Evolutionary conservation across 2,888 invertebrate genomes (phyloP), one percentile per base, ranked within the genome.

Genomic region (Agriopis aurantiaria): DNA sequence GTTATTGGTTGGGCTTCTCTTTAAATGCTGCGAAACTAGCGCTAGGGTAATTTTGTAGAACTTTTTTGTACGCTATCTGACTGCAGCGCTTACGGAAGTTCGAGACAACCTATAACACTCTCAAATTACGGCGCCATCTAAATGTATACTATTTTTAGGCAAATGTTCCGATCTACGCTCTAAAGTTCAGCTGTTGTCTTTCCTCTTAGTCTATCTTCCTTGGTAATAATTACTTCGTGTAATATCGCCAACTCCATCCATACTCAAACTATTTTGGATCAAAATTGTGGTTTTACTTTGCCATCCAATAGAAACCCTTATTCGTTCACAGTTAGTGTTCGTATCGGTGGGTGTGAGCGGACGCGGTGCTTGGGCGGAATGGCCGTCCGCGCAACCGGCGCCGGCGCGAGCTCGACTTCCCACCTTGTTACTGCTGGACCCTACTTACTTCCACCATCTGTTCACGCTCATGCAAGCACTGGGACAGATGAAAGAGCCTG

Each of bases 401-500:
- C 98, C 98, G 17, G 97, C 98, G 0, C 96, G 97, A 65, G 97
- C 98, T 70, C 97, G 97, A 11, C 94, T 98, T 56, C 99, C 99
- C 0, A 98, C 98, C 12, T 95, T 98, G 66, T 90, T 99, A 14
- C 93, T 99, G 8, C 94, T 99, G 48, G 96, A 97, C 85, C 97
- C 98, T 10, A 96, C 96, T 63, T 98, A 98, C 92, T 99, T 99
- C 90, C 97, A 98, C 84, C 98, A 98, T 78, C 95, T 99, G 3
- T 98, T 99, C 90, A 96, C 96, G 48, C 93, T 99, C 52, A 98
- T 99, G 97, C 97, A 98, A 85, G 98, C 97, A 0, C 92, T 99
- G 23, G 98, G 98, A 58, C 96, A 97, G 79, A 97, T 98, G 96
- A 97, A 97, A 85, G 97, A 97, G 14, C 95, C 96, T 0, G 96